Base-by-base conservation (phyloP, 1,140 invertebrate genomes). In the Zophobas morio region DNA sequence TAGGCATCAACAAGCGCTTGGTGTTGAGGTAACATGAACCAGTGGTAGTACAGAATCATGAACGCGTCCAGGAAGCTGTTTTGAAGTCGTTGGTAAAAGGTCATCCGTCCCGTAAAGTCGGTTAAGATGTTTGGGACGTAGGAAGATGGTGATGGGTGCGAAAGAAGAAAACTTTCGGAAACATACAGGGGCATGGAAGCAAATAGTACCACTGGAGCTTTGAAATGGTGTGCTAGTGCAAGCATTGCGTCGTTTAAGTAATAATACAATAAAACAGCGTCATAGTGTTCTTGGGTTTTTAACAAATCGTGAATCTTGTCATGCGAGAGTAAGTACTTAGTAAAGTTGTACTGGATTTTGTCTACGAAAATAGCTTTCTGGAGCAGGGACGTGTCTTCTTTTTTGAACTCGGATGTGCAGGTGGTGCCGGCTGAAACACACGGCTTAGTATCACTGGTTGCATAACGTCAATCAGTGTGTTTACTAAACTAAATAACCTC, bases 211-310 rank as follows among this genome's bases (percentile, higher is more conserved):
- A 84, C 79, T 4, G 88, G 86, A 32, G 84, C 85, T 57, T 86
- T 83, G 63, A 87, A 86, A 57, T 84, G 80, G 47, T 87, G 73
- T 1, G 85, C 85, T 39, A 89, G 73, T n/a, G 84, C 86, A 3
- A 85, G 51, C 6, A 86, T 74, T 0, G 87, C 88, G 54, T 89
- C 88, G 20, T 87, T 88, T 42, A 87, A 83, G 60, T 89, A 88
- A 5, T 85, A 81, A 49, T 87, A 85, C 2, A 87, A 76, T 5
- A 89, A 78, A 1, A 89, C 84, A 0, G 88, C 46, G 83, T 89
- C 88, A 75, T 84, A 89, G n/a, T 87, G 84, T 78, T 88, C 85
- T 4, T 82, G 76, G 0, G 81, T 79, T 6, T 79, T 66, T 3
- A 83, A 34, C 0, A 83, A 74, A 4, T 76, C 40, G 75, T 80